Conservation (phyloP, 64 coral and sea anemone genomes). For the Orbicella faveolata region DNA sequence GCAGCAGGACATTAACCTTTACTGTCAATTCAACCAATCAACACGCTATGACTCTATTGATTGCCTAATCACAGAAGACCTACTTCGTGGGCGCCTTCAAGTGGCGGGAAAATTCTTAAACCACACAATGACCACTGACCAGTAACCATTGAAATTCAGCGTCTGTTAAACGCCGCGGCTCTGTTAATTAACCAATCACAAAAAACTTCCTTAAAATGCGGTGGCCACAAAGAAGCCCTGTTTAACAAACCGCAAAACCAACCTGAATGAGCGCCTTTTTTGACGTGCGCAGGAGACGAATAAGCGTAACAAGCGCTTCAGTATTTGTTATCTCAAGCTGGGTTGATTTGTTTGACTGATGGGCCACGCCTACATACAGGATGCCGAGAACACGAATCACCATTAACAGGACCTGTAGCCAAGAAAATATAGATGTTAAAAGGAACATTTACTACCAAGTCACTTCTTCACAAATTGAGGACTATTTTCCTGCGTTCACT, state of each 20-base stretch:
- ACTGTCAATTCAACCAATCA: no score
- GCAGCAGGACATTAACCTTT: no score
- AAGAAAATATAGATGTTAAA: background rate
- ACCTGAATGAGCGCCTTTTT: constrained; percentile 79
- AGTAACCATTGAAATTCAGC: no score
- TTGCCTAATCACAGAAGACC: no score
- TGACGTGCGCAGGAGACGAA: constrained; percentile 67
- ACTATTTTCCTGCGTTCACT: background rate
- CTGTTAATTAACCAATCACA: no score
- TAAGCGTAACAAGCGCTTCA: constrained; percentile 81
- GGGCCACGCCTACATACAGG: constrained; percentile 91
- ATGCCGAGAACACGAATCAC: constrained; percentile 94
- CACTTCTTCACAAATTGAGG: background rate
- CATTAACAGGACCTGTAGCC: constrained; percentile 79
- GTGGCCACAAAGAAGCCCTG: no score
- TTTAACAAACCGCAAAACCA: background rate
- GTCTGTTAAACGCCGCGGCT: no score
- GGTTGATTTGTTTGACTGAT: constrained; percentile 92
- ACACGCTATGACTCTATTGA: no score
- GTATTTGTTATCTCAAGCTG: constrained; percentile 93
- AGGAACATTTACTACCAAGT: background rate
- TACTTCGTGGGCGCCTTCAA: no score
- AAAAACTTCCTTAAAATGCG: no score
- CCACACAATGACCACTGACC: no score
- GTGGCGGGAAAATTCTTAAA: no score